These are phyloP conservation scores for Ptychadena robeensis DNA, from an alignment of 2,797 vertebrate genomes.

Conservation along the genomic window DNA sequence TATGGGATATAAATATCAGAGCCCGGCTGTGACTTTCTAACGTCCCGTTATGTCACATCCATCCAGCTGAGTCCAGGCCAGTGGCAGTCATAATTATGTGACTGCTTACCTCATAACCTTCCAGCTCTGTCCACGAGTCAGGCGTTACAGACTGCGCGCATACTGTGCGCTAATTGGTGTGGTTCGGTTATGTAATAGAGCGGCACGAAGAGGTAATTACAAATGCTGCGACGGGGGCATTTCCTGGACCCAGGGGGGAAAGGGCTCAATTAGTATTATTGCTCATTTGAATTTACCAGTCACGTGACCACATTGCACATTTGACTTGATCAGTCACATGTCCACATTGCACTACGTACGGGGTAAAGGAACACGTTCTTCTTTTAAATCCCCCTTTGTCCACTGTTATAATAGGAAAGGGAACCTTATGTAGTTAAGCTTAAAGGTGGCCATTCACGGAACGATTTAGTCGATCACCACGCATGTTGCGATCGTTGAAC, in stretches of 20 bases:
- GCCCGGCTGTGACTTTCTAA: background rate
- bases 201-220: background rate
- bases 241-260: background rate
- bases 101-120: background rate
- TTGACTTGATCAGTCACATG: background rate
- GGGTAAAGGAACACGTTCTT: background rate
- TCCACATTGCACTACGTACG: background rate
- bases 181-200: background rate
- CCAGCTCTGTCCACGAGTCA: background rate
- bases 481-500: no score
- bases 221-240: background rate
- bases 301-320: background rate
- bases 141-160: background rate
- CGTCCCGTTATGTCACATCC: background rate
- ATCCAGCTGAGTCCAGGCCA: slow-evolving; percentile 7
- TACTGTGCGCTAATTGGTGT: background rate
- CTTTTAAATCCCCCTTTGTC: background rate
- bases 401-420: no score
- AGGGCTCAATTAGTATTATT: background rate
- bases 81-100: background rate
- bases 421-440: no score
- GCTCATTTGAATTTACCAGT: no score
- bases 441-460: no score
- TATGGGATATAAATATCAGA: slow-evolving; percentile 15
- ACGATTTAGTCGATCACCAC: no score